These are phyloP conservation scores for Tineola bisselliella DNA, from an alignment of 2,888 invertebrate genomes.

Conservation along the genomic window DNA sequence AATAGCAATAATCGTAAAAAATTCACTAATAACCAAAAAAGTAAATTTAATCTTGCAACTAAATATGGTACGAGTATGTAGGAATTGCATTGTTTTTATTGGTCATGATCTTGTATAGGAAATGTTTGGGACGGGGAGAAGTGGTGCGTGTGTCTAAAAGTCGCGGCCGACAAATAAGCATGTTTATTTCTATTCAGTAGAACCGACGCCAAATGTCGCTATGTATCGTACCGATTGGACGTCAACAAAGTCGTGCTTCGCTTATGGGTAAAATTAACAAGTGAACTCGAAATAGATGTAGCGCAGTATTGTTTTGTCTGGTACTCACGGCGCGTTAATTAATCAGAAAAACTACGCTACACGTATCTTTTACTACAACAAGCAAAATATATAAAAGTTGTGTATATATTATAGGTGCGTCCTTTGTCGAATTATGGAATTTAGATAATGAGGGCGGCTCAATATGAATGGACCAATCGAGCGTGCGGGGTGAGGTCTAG, in stretches of 20 bases:
- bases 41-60: too few species aligned
- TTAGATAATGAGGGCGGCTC: neutral
- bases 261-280: constrained; percentile 10
- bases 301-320: constrained; percentile 15
- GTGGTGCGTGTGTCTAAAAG: neutral
- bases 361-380: too few species aligned
- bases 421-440: too few species aligned
- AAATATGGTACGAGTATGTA: too few species aligned
- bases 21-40: too few species aligned
- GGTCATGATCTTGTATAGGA: neutral
- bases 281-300: neutral
- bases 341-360: neutral
- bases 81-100: neutral
- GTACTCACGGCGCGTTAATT: neutral
- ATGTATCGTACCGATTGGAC: neutral
- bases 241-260: constrained; percentile 10
- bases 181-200: constrained; percentile 6
- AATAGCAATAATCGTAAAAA: too few species aligned
- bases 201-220: neutral
- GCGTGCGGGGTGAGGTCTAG: neutral
- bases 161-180: neutral
- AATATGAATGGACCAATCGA: neutral
- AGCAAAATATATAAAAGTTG: too few species aligned
- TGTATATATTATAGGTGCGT: too few species aligned
- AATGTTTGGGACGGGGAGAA: neutral